A percentile compares a stretch with the other conserved stretches of the same genome.
Evolutionary conservation across 2,888 invertebrate species (phyloP).

Genomic region (Petrolisthes cinctipes): DNA sequence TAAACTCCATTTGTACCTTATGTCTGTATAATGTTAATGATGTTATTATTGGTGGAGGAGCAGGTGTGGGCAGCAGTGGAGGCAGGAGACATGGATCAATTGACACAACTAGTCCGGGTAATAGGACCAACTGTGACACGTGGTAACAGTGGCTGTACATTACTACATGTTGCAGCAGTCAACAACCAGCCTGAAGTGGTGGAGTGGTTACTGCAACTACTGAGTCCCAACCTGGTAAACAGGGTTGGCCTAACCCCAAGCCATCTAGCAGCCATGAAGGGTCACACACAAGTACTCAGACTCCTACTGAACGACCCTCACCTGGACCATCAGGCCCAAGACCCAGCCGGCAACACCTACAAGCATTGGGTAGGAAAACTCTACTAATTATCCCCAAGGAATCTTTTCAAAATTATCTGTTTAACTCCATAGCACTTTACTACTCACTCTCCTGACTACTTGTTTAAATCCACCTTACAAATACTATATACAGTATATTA

Average conservation of each 20-base stretch:
- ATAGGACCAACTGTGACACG: slow-evolving; percentile 28
- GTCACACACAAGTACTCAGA: slow-evolving; percentile 34
- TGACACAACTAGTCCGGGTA: slow-evolving; percentile 1
- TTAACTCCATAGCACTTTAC: neutral
- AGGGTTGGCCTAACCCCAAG: slow-evolving; percentile 40
- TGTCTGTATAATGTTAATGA: neutral
- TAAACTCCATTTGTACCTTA: no score
- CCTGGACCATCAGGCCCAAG: slow-evolving; percentile 21
- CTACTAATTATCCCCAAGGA: neutral
- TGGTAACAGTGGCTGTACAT: slow-evolving; percentile 18
- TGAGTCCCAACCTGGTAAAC: slow-evolving; percentile 43
- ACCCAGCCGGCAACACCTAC: slow-evolving; percentile 18
- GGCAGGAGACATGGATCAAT: neutral
- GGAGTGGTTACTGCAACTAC: slow-evolving; percentile 26
- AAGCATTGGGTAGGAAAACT: slow-evolving; percentile 26
- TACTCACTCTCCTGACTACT: neutral
- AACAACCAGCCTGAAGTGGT: slow-evolving; percentile 29
- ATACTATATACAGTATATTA: neutral
- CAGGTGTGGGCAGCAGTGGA: neutral
- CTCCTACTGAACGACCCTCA: slow-evolving; percentile 27
- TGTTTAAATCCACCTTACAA: neutral
- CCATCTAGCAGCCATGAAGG: slow-evolving; percentile 42
- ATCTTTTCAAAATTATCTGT: neutral
- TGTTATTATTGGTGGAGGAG: neutral
- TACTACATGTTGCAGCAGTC: slow-evolving; percentile 39